Evolutionary conservation across 2,797 vertebrate genomes (phyloP).

Genomic region (Darevskia mixta): DNA sequence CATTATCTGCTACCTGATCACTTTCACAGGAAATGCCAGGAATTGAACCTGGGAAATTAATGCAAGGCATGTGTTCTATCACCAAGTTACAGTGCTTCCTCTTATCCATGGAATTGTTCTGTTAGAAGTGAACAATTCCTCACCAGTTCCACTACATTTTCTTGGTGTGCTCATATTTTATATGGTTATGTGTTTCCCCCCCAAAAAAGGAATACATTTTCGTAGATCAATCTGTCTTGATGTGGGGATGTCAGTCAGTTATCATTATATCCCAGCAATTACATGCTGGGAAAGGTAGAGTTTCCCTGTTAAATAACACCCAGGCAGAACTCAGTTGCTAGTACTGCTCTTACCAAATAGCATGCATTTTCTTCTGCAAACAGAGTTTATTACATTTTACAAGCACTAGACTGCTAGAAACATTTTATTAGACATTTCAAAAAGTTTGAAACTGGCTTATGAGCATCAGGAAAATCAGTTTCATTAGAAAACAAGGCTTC

Average conservation of each 20-base stretch:
- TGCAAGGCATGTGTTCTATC: not conserved
- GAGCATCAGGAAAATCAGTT: not conserved
- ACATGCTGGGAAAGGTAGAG: not conserved
- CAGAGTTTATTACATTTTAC: slow-evolving; percentile 1
- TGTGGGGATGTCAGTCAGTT: not conserved
- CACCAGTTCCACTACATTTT: not conserved
- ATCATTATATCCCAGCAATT: slow-evolving; percentile 6
- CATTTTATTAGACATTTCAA: slow-evolving; percentile 29
- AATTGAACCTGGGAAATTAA: not conserved
- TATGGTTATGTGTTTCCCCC: not conserved
- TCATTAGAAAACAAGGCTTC: not conserved
- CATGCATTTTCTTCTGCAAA: slow-evolving; percentile 23
- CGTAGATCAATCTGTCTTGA: not conserved
- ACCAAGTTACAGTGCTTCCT: not conserved
- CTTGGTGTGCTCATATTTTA: not conserved
- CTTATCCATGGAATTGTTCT: not conserved
- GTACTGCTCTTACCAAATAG: not conserved
- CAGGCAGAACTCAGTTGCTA: not conserved
- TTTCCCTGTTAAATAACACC: not conserved
- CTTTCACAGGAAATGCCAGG: not conserved
- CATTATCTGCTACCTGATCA: not conserved
- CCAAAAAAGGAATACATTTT: not conserved
- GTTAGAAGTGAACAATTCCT: too few species aligned
- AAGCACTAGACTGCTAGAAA: not conserved
- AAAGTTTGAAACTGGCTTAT: not conserved